Evolutionary conservation across 2,888 invertebrate genomes (phyloP), one percentile per base, ranked within the genome.

Genomic region (Steromphala cineraria): DNA sequence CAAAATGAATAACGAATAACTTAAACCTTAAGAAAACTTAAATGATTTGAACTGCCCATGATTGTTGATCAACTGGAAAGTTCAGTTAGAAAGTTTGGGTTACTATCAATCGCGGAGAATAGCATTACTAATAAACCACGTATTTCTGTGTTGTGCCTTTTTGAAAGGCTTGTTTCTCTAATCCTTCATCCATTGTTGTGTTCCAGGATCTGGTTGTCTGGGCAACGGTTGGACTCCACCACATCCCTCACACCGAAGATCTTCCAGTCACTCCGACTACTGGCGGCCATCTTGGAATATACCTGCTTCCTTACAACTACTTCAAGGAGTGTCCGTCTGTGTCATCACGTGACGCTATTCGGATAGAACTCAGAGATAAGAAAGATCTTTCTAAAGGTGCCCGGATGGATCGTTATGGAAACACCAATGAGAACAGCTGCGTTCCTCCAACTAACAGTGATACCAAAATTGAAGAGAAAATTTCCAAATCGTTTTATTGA

Each of bases 161-260:
- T n/a, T n/a, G n/a, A n/a, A n/a, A n/a, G n/a, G n/a, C n/a, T n/a
- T n/a, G n/a, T n/a, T n/a, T n/a, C n/a, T n/a, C n/a, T n/a, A n/a
- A n/a, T n/a, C n/a, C n/a, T n/a, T n/a, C n/a, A n/a, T n/a, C 24
- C 24, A n/a, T 24, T 62, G 28, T 77, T 15, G 19, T 55, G 15
- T 75, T 36, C 13, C 80, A 89, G 89, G 89, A 89, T 79, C 78
- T 89, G 71, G 89, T 89, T 0, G 79, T 85, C 10, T 89, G 89
- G 89, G 80, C 88, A 8, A 85, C 86, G 2, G 40, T 85, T 62
- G 89, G 89, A 3, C 53, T 83, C 2, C 85, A 89, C 75, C 88
- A 87, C 74, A 88, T 89, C 67, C 87, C 89, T 13, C 87, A 87
- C 67, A 88, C 86, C 10, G 89, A 89, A 67, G 89, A 89, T 78